Conservation (phyloP, 2,888 invertebrate species). For the Apocheima hispidaria region DNA sequence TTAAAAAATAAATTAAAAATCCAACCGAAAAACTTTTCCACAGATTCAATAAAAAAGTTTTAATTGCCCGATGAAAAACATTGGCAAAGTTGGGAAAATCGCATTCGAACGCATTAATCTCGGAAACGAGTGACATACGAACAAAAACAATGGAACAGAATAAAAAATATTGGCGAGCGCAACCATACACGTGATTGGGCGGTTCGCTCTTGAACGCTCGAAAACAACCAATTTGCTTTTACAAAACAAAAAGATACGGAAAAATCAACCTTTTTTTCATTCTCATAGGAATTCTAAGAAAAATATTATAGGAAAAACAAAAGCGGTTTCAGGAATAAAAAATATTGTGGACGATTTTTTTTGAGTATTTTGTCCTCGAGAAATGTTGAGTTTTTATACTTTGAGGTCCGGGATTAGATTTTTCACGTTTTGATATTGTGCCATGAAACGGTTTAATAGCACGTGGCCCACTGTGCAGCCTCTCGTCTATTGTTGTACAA, state of each 20-base stretch:
- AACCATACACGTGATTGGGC: conserved; percentile 54
- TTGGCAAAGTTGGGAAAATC: conserved; percentile 40
- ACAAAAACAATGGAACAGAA: conserved; percentile 22
- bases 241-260: neutral
- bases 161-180: conserved; percentile 39
- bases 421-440: conserved; percentile 30
- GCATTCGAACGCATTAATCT: conserved; percentile 41
- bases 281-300: neutral
- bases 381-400: conserved; percentile 17
- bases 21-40: conserved; percentile 14
- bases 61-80: conserved; percentile 37
- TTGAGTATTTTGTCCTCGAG: conserved; percentile 20
- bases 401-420: conserved; percentile 24
- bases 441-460: conserved; percentile 12
- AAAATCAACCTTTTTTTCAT: conserved; percentile 6
- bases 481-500: neutral
- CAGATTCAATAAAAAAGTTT: conserved; percentile 43
- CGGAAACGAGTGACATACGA: conserved; percentile 42
- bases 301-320: neutral
- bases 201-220: conserved; percentile 42
- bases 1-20: conserved; percentile 17
- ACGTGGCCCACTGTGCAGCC: neutral
- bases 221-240: conserved; percentile 29
- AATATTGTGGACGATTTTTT: conserved; percentile 25
- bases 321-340: conserved; percentile 14